Conservation (phyloP, 2,888 invertebrate genomes). For the Poecilus cupreus region DNA sequence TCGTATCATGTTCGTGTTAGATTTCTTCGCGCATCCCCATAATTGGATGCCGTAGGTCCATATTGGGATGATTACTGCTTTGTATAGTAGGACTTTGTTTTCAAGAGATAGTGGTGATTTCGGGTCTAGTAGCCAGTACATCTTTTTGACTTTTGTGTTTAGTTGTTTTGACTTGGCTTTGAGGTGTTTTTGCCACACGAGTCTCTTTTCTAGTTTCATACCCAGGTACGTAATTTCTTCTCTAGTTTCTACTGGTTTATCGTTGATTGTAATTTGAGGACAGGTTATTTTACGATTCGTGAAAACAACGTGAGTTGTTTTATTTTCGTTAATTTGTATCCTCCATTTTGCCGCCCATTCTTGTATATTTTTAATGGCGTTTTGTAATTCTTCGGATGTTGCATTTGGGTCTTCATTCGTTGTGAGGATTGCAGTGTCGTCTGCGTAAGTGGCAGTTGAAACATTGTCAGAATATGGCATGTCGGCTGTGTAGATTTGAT, state of each 20-base stretch:
- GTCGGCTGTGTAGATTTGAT: too few species aligned
- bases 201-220: not conserved
- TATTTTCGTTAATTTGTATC: slow-evolving; percentile 47
- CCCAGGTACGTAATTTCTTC: not conserved
- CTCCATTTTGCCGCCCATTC: too few species aligned
- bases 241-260: not conserved
- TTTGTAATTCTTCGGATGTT: too few species aligned
- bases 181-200: not conserved
- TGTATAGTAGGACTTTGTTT: not conserved
- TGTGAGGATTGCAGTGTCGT: too few species aligned
- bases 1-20: too few species aligned
- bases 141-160: not conserved
- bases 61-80: not conserved
- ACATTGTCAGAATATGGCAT: too few species aligned
- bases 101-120: not conserved
- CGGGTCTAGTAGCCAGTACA: not conserved
- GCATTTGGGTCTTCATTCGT: too few species aligned
- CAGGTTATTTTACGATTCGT: slow-evolving; percentile 31
- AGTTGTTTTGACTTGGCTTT: not conserved
- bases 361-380: too few species aligned
- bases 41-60: not conserved
- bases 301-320: slow-evolving; percentile 46
- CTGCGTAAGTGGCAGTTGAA: too few species aligned
- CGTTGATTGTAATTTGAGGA: slow-evolving; percentile 14
- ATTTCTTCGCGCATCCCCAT: not conserved